These are phyloP conservation scores for Galendromus occidentalis DNA, from an alignment of 1,140 invertebrate genomes.

Conservation along the genomic window DNA sequence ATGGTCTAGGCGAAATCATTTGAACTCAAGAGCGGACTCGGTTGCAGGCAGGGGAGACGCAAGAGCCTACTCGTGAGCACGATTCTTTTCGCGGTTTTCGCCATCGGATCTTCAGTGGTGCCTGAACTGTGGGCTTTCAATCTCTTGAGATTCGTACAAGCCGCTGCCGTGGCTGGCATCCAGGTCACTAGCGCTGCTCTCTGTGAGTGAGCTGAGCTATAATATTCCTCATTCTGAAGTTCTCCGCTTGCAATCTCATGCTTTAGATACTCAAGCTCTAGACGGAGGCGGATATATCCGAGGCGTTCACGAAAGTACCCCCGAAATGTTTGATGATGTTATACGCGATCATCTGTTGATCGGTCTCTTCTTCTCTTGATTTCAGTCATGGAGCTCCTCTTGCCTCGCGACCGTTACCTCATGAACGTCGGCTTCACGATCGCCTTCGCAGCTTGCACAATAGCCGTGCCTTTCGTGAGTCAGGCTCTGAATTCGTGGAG, in stretches of 20 bases:
- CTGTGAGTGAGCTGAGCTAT: not conserved
- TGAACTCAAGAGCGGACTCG: too few species aligned
- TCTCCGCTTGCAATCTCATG: too few species aligned
- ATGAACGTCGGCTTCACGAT: not conserved
- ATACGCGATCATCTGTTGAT: too few species aligned
- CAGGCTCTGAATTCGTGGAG: not conserved
- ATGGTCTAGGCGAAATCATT: too few species aligned
- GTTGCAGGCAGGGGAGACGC: not conserved
- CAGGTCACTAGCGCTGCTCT: not conserved
- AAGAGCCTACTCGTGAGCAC: not conserved
- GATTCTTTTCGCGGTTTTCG: not conserved
- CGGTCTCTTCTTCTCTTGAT: not conserved
- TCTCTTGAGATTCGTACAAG: not conserved
- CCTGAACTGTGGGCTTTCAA: not conserved
- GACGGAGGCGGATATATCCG: too few species aligned
- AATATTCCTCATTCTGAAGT: too few species aligned
- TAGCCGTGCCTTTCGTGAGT: not conserved
- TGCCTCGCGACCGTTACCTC: not conserved
- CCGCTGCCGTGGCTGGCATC: not conserved
- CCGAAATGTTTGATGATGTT: too few species aligned
- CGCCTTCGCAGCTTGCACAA: not conserved
- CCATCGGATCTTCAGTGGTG: not conserved
- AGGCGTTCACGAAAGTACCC: too few species aligned
- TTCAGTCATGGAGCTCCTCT: conserved; percentile 5
- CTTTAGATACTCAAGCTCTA: too few species aligned